Base-by-base conservation (phyloP, 1,140 invertebrate species). In the Tenebrio molitor region DNA sequence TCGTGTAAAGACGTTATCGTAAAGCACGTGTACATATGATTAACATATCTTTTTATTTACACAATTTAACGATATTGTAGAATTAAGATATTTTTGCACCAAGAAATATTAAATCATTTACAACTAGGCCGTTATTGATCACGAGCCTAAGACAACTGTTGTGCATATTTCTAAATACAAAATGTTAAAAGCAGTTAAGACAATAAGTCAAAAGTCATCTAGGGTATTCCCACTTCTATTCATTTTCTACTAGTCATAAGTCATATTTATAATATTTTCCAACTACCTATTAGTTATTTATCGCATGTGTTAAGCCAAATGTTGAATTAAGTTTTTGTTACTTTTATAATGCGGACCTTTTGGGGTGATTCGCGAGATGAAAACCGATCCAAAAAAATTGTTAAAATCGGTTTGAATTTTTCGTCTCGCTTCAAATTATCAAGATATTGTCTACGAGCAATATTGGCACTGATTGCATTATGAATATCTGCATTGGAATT, bases 171-270 rank as follows among this genome's bases (percentile, higher is more conserved):
- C 50, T 58, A 58, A 58, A 39, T 39, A 39, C 23, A 58, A 58
- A 29, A 34, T 29, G 8, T 4, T 58, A 15, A 58, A 53, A 58
- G n/a, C 50, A 29, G 21, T 58, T 25, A 58, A 58, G 50, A 58
- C 50, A 58, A 58, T 58, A 58, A 58, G 50, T 58, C 50, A 58
- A 46, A 46, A 46, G 50, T 58, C 50, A 58, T 21, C 44, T 39
- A 7, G n/a, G 36, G 36, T 7, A 39, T n/a, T 39, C 5, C 36
- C 36, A 39, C 12, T 29, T 58, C 50, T 58, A 58, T 58, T 58
- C 50, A 65, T 66, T 66, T 66, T 66, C 64, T 66, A 66, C 64
- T 66, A 66, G 64, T 66, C 64, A 66, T 66, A 66, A 66, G 64
- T 42, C 62, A 39, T 65, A 21, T 39, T 33, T 39, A 39, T 63